Base-by-base conservation (phyloP, 2,797 vertebrate species). In the Balearica regulorum region DNA sequence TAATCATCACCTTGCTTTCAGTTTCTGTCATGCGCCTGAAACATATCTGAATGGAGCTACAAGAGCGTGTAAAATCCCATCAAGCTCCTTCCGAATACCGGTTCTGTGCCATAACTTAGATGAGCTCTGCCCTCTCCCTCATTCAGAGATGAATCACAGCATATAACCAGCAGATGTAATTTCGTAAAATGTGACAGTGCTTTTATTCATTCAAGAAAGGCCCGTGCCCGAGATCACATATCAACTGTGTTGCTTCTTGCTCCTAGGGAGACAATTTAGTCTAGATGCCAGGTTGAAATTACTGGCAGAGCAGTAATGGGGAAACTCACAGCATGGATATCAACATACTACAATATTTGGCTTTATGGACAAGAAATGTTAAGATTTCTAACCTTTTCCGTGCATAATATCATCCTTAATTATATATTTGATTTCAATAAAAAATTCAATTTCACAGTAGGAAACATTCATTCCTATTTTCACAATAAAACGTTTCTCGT, bases 161-260 rank as follows among this genome's bases (percentile, higher is more conserved):
- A 39, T 60, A 94, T 75, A 89, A 87, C 53, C 69, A 89, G 61
- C 78, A 95, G 90, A 91, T 48, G 69, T 89, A 83, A 76, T 97
- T 94, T 76, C 3, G 0, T 87, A 93, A 93, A 97, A 93, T 71
- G 75, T 89, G 83, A 87, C 77, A 94, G 76, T 43, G 69, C 79
- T 93, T 64, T 96, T 94, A 96, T 85, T 97, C 89, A 89, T 73
- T 97, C 89, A 85, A 58, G 91, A 89, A 91, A 95, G 86, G 60
- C 83, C 70, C 9, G 2, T 64, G 90, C 86, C 94, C 18, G 9
- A 92, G 64, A 97, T 84, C 79, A 41, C 95, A 57, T 85, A 83
- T 90, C 96, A 87, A 75, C 72, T 21, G 33, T 76, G 86, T 90
- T 94, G 90, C 43, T 87, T 84, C 90, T 66, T 90, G 91, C 82